Evolutionary conservation across 2,888 invertebrate genomes (phyloP).

Genomic region (Patella depressa): DNA sequence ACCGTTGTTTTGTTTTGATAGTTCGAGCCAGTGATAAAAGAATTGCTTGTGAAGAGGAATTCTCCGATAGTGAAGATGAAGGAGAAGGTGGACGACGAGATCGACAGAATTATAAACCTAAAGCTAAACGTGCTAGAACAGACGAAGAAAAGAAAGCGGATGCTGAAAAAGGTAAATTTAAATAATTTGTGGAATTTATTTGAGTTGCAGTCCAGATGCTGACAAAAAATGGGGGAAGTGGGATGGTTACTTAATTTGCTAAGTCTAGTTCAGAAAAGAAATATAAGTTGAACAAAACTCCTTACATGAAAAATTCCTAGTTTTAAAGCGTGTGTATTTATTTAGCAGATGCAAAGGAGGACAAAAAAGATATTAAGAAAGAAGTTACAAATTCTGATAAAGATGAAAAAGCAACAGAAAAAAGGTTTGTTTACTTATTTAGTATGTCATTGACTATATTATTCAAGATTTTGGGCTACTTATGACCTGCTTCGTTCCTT

Average conservation of each 20-base stretch:
- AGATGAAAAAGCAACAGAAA: conserved; percentile 57
- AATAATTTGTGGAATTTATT: background rate
- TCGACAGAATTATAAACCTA: conserved; percentile 58
- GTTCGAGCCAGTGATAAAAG: conserved; percentile 83
- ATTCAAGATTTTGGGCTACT: too few relatives aligned
- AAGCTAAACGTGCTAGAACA: conserved; percentile 57
- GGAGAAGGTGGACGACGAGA: conserved; percentile 75
- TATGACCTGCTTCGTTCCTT: too few relatives aligned
- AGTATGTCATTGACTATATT: background rate
- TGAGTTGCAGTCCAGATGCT: background rate
- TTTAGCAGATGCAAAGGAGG: conserved; percentile 72
- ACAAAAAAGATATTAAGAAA: conserved; percentile 63
- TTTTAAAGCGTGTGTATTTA: background rate
- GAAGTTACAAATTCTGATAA: conserved; percentile 54
- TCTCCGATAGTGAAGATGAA: conserved; percentile 86
- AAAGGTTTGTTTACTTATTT: conserved; percentile 28
- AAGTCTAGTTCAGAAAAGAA: too few relatives aligned
- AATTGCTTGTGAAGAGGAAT: conserved; percentile 94
- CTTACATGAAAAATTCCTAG: too few relatives aligned
- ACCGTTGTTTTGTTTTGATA: conserved; percentile 27
- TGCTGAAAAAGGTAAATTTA: conserved; percentile 46
- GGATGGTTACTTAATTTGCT: background rate
- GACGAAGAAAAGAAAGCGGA: conserved; percentile 53
- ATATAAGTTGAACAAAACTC: too few relatives aligned
- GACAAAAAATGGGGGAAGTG: conserved; percentile 22